These are phyloP conservation scores for Amblyteles armatorius DNA, from an alignment of 2,888 invertebrate genomes.

Conservation along the genomic window DNA sequence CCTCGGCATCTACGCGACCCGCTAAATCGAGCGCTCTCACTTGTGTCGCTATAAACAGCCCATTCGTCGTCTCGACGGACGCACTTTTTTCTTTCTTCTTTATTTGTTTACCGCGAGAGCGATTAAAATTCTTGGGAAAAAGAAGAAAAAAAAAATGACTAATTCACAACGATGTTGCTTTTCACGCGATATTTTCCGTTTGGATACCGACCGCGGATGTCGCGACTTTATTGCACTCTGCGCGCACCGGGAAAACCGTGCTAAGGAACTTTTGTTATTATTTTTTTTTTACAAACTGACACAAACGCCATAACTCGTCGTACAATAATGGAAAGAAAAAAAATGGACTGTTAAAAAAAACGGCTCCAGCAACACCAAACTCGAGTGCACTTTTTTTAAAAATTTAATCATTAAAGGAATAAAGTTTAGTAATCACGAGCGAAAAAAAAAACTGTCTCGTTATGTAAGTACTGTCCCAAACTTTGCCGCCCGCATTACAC, in stretches of 20 bases:
- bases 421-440: background rate
- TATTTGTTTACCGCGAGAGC: constrained; percentile 3
- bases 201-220: background rate
- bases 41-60: constrained; percentile 2
- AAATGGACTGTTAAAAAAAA: too few relatives aligned
- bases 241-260: background rate
- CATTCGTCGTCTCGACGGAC: constrained; percentile 29
- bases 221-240: background rate
- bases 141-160: background rate
- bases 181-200: background rate
- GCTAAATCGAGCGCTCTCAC: constrained; percentile 22
- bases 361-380: too few relatives aligned
- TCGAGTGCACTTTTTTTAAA: too few relatives aligned
- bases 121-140: constrained; percentile 23
- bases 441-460: background rate
- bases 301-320: too few relatives aligned
- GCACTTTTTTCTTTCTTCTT: background rate
- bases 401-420: background rate
- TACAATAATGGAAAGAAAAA: too few relatives aligned
- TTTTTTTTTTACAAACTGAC: too few relatives aligned
- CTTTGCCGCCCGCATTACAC: background rate
- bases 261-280: too few relatives aligned
- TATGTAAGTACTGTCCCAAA: background rate
- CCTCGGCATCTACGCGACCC: constrained; percentile 10
- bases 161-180: constrained; percentile 6